Evolutionary conservation across 2,113 vertebrate species (phyloP).

Genomic region (Esox niger): DNA sequence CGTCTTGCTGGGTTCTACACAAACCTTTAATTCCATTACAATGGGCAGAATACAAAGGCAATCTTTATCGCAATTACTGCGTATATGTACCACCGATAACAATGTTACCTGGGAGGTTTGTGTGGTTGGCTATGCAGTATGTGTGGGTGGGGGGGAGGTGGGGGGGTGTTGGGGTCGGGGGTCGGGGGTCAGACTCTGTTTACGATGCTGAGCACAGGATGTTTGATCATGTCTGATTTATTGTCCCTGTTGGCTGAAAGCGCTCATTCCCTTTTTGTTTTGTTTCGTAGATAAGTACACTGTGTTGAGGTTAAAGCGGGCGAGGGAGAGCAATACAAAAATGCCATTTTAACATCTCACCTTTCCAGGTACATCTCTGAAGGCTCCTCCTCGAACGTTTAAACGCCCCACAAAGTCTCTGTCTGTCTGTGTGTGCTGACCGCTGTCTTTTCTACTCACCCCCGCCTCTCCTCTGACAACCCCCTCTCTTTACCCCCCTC

Average conservation of each 20-base stretch:
- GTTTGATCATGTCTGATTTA: conserved; percentile 61
- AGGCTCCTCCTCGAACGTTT: neutral
- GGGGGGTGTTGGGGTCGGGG: too few species aligned
- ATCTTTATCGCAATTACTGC: too few species aligned
- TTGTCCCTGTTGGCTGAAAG: conserved; percentile 70
- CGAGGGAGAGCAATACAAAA: conserved; percentile 74
- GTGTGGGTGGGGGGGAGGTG: too few species aligned
- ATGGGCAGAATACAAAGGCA: too few species aligned
- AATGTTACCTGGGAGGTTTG: too few species aligned
- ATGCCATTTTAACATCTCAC: conserved; percentile 80
- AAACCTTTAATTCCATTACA: too few species aligned
- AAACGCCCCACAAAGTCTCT: conserved; percentile 6
- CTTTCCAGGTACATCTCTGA: conserved; percentile 72
- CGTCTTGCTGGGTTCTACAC: too few species aligned
- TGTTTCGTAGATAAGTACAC: conserved; percentile 82
- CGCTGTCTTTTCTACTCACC: conserved; percentile 13
- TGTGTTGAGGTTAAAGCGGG: conserved; percentile 79
- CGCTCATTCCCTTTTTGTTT: conserved; percentile 67
- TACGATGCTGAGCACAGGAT: conserved; percentile 17
- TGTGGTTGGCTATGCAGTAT: too few species aligned
- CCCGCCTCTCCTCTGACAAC: neutral
- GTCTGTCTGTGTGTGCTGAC: conserved; percentile 18
- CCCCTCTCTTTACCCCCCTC: conserved; percentile 18
- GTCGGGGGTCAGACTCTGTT: too few species aligned
- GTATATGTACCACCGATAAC: too few species aligned